These are phyloP conservation scores for Heliconius charithonia DNA, from an alignment of 2,888 invertebrate genomes.

Conservation along the genomic window DNA sequence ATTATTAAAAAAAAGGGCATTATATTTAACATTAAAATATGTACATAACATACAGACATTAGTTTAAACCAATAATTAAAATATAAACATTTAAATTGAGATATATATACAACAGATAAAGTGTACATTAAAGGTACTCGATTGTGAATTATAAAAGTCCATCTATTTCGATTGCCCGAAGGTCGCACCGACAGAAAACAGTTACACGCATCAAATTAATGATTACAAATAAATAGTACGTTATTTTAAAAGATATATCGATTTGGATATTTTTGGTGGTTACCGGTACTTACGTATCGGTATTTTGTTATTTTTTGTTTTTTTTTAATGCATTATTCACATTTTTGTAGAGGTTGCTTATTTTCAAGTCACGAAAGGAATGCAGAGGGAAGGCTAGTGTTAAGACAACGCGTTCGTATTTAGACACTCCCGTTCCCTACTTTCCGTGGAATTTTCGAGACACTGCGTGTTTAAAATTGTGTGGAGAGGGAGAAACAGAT, in stretches of 20 bases:
- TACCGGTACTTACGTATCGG: neutral
- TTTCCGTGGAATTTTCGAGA: too few species aligned
- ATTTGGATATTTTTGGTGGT: constrained; percentile 16
- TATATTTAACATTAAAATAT: too few species aligned
- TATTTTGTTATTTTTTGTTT: neutral
- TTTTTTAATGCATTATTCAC: neutral
- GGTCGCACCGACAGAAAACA: constrained; percentile 43
- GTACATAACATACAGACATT: too few species aligned
- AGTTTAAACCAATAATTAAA: neutral
- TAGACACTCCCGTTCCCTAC: too few species aligned
- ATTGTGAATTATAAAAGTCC: constrained; percentile 32
- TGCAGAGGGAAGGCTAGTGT: too few species aligned
- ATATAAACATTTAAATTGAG: neutral
- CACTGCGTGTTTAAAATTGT: too few species aligned
- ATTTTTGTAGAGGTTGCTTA: neutral
- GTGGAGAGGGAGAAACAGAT: too few species aligned
- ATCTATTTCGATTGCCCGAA: constrained; percentile 33
- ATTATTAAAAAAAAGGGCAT: too few species aligned
- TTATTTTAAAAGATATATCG: constrained; percentile 29
- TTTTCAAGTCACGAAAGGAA: too few species aligned
- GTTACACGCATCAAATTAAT: constrained; percentile 25
- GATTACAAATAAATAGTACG: constrained; percentile 35
- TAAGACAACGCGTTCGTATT: too few species aligned
- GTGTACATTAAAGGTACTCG: constrained; percentile 32
- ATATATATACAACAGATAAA: neutral